These are phyloP conservation scores for Rhabdornis inornatus DNA, from an alignment of 2,113 vertebrate genomes.

Conservation along the genomic window DNA sequence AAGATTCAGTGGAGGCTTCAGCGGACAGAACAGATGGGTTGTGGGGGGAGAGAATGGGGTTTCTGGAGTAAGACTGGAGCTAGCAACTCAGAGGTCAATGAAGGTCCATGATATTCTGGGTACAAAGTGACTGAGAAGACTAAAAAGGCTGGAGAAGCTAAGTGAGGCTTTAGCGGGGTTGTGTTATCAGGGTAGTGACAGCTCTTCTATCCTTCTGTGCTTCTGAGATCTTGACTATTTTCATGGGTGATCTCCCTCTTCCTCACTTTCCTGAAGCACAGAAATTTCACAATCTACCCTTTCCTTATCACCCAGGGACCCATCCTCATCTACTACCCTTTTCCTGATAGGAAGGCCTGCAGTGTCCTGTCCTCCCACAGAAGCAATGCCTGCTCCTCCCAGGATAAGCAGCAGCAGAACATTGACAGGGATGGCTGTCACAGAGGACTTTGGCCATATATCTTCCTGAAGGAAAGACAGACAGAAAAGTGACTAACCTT, in stretches of 20 bases:
- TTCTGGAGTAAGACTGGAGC: conserved; percentile 40
- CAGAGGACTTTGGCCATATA: not conserved
- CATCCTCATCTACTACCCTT: not conserved
- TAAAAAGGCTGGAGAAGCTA: conserved; percentile 2
- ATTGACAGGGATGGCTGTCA: not conserved
- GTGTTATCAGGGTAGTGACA: not conserved
- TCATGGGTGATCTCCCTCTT: not conserved
- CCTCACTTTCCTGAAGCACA: not conserved
- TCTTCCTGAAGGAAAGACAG: not conserved
- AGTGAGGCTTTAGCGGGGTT: not conserved
- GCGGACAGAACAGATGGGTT: conserved; percentile 57
- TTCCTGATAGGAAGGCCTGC: not conserved
- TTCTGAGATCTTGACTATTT: not conserved
- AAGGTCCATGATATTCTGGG: conserved; percentile 30
- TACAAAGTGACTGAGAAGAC: not conserved
- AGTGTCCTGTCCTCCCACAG: not conserved
- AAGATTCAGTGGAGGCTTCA: conserved; percentile 58
- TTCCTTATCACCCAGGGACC: not conserved
- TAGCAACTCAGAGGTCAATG: conserved; percentile 14
- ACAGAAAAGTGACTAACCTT: not conserved
- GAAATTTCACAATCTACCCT: not conserved
- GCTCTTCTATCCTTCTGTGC: not conserved
- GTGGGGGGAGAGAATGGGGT: conserved; percentile 44
- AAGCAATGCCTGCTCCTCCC: not conserved
- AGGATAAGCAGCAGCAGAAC: not conserved